Evolutionary conservation across 1,140 invertebrate genomes (phyloP), one percentile per base, ranked within the genome.

Genomic region (Dysdera silvatica): DNA sequence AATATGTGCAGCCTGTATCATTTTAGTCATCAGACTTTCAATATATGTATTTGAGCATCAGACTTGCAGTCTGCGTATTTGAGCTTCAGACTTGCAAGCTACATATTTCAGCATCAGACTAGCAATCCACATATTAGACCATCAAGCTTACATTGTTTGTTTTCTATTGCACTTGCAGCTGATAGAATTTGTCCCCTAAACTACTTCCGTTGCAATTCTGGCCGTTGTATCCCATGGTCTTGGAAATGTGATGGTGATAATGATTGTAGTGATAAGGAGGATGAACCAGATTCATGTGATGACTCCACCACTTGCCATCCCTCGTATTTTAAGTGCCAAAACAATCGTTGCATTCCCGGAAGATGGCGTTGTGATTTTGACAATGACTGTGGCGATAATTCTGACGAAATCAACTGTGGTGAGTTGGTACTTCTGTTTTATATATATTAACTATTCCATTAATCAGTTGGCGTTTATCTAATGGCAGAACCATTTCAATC

Each of bases 331-430:
- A 91, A 88, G 0, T 95, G 91, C 70, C 81, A 83, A 43, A 87
- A 87, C 45, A 95, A 95, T 71, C 91, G 91, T 60, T 98, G 94
- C 74, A 95, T 98, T 56, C 89, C 90, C 0, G 84, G 83, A 61
- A 89, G 91, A 72, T 96, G 91, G 91, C 77, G 95, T 0, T 98
- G 94, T 75, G 93, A 97, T 73, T 91, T 91, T 1, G 91, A 95
- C 74, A 89, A 91, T 1, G 93, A 96, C 72, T 96, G 93, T 75
- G 89, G 94, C 0, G 93, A 96, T 74, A 90, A 90, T 0, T 91
- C 91, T 12, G 95, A 98, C 75, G 95, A 98, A 76, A 91, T 91
- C 70, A 79, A 84, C 0, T 89, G 88, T 0, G 69, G 63, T 63
- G 49, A 31, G 41, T 47, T 32, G 14, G n/a, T 55, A 24, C 23